Percentiles rank a stretch among this genome's conserved stretches.
Conservation (phyloP, 1,140 invertebrate genomes). For the Limonius californicus region DNA sequence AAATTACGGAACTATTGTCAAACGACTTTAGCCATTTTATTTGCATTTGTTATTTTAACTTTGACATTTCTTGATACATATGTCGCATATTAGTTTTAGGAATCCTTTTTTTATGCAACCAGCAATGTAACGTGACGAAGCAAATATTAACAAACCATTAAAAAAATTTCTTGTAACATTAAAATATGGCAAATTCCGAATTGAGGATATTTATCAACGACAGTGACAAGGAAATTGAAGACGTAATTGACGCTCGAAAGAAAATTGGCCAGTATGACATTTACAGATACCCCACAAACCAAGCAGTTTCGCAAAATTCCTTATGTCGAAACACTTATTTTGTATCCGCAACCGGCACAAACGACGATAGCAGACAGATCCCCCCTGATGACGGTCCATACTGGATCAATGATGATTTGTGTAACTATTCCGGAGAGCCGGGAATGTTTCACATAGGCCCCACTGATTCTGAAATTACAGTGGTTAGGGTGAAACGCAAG, state of each 20-base stretch:
- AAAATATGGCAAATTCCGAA: neutral
- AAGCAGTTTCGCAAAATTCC: neutral
- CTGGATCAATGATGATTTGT: conserved; percentile 30
- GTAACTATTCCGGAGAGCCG: conserved; percentile 9
- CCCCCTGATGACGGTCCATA: conserved; percentile 23
- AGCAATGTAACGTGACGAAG: too few species aligned
- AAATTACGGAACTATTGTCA: too few species aligned
- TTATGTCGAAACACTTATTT: conserved; percentile 16
- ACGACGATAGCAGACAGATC: neutral
- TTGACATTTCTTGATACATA: too few species aligned
- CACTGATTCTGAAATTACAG: conserved; percentile 43
- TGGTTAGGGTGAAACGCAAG: conserved; percentile 38
- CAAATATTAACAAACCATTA: too few species aligned
- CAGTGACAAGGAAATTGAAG: conserved; percentile 41
- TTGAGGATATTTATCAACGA: conserved; percentile 7
- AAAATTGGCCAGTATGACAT: conserved; percentile 39
- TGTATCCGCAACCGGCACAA: neutral
- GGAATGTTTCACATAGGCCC: conserved; percentile 26
- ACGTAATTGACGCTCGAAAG: conserved; percentile 42
- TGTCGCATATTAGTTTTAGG: too few species aligned
- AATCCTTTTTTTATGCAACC: too few species aligned
- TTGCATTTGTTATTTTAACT: too few species aligned
- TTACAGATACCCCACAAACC: neutral
- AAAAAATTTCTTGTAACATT: too few species aligned
- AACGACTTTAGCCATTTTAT: too few species aligned